Base-by-base conservation (phyloP, 2,888 invertebrate genomes). In the Scaptomyza polygonia region DNA sequence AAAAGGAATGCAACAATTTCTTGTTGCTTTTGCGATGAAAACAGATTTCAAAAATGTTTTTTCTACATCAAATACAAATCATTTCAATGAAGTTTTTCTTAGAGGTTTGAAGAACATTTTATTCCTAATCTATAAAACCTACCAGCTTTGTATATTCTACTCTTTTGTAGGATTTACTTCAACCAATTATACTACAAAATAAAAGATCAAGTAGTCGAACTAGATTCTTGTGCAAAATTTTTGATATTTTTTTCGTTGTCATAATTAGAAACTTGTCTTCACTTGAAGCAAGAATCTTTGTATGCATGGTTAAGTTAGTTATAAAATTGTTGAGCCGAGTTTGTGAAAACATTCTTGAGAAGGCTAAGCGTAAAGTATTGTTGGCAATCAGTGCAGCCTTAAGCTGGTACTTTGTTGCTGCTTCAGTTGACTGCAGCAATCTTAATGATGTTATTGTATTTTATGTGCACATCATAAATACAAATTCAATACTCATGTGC, bases 401-500 rank as follows among this genome's bases (percentile, higher is more conserved):
- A 18, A 6, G 39, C 39, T 39, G 4, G 21, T 36, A 36, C 14
- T 30, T 4, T 8, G 11, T 12, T 16, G 42, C 18, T 36, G 43
- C 44, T 56, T 53, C 14, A 36, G 7, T 36, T 36, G 14, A 36
- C 61, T 74, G 77, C 79, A 77, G 66, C 70, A 55, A 72, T 79
- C 77, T 73, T 79, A 85, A 75, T 77, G 79, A 77, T 69, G 72
- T 82, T 82, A 87, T 77, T 87, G 79, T 85, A 81, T 77, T 85
- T 87, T 77, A 85, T 87, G 87, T 71, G 63, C 71, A 61, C 79
- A 75, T 79, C 87, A 87, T 85, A 87, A 84, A 84, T 87, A 84
- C 82, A 75, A 79, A 85, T 82, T 82, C 82, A 81, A 87, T 87
- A 75, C 67, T 52, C 49, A 8, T n/a, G 29, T 18, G 16, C 34